Evolutionary conservation across 1,140 invertebrate genomes (phyloP).

Genomic region (Drosophila mauritiana): DNA sequence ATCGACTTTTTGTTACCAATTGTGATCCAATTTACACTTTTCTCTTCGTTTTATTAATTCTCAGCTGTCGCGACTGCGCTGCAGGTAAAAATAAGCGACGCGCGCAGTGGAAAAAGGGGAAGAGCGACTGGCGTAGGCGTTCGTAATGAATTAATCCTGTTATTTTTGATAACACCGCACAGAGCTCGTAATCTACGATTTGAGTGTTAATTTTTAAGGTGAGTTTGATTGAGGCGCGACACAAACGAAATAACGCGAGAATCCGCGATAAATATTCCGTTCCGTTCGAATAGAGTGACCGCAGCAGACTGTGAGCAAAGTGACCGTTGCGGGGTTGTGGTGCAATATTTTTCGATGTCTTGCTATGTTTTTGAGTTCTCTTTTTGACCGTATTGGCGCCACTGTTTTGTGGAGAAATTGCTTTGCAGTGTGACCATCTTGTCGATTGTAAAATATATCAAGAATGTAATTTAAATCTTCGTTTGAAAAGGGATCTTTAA

Average conservation of each 20-base stretch:
- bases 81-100: slow-evolving; percentile 40
- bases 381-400: neutral
- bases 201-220: neutral
- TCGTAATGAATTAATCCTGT: neutral
- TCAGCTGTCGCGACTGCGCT: slow-evolving; percentile 44
- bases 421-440: no score
- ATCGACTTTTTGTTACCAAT: slow-evolving; percentile 14
- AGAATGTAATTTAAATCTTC: no score
- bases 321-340: neutral
- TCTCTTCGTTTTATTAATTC: slow-evolving; percentile 31
- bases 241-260: slow-evolving; percentile 1
- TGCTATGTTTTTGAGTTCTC: neutral
- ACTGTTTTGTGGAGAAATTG: neutral
- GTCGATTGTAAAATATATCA: no score
- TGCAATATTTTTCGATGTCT: neutral
- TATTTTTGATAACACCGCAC: slow-evolving; percentile 1
- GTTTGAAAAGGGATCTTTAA: no score
- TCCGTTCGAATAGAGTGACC: slow-evolving; percentile 6
- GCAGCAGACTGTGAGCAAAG: neutral
- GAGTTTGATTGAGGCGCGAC: slow-evolving; percentile 8
- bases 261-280: slow-evolving; percentile 1
- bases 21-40: slow-evolving; percentile 51
- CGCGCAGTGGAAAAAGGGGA: slow-evolving; percentile 20
- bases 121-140: slow-evolving; percentile 22
- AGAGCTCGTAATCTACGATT: neutral